A percentile compares a stretch with the other conserved stretches of the same genome.
Evolutionary conservation across 2,888 invertebrate genomes (phyloP).

Genomic region (Macrosiphum euphorbiae): DNA sequence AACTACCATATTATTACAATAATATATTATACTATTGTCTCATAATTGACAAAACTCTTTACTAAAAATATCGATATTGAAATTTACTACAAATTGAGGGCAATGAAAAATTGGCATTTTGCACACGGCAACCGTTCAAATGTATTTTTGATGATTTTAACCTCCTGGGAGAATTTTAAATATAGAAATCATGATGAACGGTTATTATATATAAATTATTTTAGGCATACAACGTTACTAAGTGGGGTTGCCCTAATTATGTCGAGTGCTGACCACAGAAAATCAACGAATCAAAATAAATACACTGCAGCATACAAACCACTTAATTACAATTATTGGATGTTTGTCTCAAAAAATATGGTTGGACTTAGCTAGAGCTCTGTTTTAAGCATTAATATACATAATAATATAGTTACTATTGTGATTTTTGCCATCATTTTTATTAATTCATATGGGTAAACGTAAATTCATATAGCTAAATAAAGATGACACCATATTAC

Average conservation of each 20-base stretch:
- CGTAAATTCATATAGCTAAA: too few relatives aligned
- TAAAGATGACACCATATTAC: background rate
- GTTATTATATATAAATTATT: slow-evolving; percentile 57
- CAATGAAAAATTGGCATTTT: slow-evolving; percentile 38
- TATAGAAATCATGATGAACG: slow-evolving; percentile 59
- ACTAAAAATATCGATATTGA: slow-evolving; percentile 16
- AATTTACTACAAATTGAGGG: background rate
- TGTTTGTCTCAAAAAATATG: background rate
- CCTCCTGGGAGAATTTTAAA: slow-evolving; percentile 59
- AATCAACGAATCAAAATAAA: slow-evolving; percentile 29
- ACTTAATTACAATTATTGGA: background rate
- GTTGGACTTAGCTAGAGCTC: background rate
- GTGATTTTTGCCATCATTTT: background rate
- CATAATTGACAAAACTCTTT: background rate
- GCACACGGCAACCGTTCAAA: slow-evolving; percentile 51
- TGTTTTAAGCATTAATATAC: background rate
- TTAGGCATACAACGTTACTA: slow-evolving; percentile 44
- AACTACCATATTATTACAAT: background rate
- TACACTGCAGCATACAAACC: background rate
- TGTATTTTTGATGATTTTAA: slow-evolving; percentile 62
- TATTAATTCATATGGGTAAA: background rate
- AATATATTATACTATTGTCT: background rate
- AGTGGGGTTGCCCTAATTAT: slow-evolving; percentile 56
- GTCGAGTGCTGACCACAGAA: slow-evolving; percentile 27
- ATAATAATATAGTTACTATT: background rate